phyloP scores from a whole-genome alignment of 2,113 vertebrate species.

The Anarhynchus alexandrinus region DNA sequence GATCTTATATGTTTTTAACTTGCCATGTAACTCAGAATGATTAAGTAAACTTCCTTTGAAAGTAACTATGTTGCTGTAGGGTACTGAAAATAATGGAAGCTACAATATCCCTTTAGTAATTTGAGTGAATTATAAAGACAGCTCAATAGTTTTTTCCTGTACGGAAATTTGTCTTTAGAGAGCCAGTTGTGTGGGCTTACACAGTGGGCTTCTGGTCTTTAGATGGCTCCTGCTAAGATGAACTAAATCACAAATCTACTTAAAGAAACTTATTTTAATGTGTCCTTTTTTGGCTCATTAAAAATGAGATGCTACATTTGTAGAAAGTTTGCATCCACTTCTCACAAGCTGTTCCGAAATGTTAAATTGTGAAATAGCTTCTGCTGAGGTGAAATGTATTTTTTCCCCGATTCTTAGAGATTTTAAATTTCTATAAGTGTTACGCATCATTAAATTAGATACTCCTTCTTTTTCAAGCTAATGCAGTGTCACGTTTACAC shows the following conservation, averaged over 20 bases:
- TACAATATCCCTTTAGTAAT: slow-evolving; percentile 15
- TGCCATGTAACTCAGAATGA: slow-evolving; percentile 5
- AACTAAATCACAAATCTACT: not conserved
- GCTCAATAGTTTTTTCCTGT: not conserved
- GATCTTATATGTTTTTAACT: slow-evolving; percentile 9
- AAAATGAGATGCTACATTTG: not conserved
- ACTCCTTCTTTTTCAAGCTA: not conserved
- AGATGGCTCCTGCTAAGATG: not conserved
- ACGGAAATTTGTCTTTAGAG: slow-evolving; percentile 22
- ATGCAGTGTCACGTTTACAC: not conserved
- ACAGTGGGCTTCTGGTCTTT: slow-evolving; percentile 21
- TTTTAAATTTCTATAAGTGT: not conserved
- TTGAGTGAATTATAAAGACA: slow-evolving; percentile 15
- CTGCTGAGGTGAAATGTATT: not conserved
- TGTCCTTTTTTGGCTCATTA: not conserved
- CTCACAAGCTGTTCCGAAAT: not conserved
- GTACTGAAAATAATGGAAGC: slow-evolving; percentile 31
- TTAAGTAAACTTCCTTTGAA: slow-evolving; percentile 50
- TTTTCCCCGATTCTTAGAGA: not conserved
- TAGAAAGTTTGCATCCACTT: not conserved
- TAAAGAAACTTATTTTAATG: not conserved
- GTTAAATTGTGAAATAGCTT: not conserved
- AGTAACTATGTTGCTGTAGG: slow-evolving; percentile 37
- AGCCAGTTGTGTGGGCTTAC: slow-evolving; percentile 46
- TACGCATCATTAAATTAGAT: accelerated